A percentile compares a stretch with the other conserved stretches of the same genome.
These are phyloP conservation scores for Anoplius nigerrimus DNA, from an alignment of 2,888 invertebrate species.

Conservation along the genomic window DNA sequence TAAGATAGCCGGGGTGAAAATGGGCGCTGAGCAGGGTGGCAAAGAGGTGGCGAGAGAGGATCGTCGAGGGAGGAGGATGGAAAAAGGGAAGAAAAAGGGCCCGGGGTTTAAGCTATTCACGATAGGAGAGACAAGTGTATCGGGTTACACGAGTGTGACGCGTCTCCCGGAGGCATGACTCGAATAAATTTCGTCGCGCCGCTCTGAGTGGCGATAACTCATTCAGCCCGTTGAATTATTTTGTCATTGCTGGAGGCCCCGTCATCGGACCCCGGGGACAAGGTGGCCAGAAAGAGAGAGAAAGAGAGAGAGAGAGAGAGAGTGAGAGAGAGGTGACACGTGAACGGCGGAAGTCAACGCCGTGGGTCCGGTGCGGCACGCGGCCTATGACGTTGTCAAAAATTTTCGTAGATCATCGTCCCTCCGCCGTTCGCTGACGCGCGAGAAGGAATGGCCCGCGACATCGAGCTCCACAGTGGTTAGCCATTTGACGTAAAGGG, in stretches of 20 bases:
- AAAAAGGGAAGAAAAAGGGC: not conserved
- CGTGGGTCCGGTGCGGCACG: too few species aligned
- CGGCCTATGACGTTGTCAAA: too few species aligned
- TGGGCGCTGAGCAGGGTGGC: too few species aligned
- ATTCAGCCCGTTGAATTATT: slow-evolving; percentile 16
- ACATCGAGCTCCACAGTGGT: too few species aligned
- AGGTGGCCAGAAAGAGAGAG: not conserved
- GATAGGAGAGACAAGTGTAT: too few species aligned
- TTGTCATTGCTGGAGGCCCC: slow-evolving; percentile 5
- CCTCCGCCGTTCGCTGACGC: too few species aligned
- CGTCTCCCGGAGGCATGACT: slow-evolving; percentile 6
- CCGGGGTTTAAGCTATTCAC: too few species aligned
- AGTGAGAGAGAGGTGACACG: not conserved
- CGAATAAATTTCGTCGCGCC: slow-evolving; percentile 11
- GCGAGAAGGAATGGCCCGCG: too few species aligned
- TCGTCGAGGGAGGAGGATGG: not conserved
- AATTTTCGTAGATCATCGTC: too few species aligned
- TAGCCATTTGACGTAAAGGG: too few species aligned
- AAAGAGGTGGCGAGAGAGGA: slow-evolving; percentile 2
- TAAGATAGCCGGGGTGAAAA: not conserved
- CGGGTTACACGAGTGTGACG: too few species aligned
- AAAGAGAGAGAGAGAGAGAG: not conserved
- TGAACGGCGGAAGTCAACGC: too few species aligned
- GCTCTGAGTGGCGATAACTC: slow-evolving; percentile 8
- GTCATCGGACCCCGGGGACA: slow-evolving; percentile 1